A percentile compares a stretch with the other conserved stretches of the same genome.
Conservation (phyloP, 2,797 vertebrate genomes). For the Peromyscus eremicus region DNA sequence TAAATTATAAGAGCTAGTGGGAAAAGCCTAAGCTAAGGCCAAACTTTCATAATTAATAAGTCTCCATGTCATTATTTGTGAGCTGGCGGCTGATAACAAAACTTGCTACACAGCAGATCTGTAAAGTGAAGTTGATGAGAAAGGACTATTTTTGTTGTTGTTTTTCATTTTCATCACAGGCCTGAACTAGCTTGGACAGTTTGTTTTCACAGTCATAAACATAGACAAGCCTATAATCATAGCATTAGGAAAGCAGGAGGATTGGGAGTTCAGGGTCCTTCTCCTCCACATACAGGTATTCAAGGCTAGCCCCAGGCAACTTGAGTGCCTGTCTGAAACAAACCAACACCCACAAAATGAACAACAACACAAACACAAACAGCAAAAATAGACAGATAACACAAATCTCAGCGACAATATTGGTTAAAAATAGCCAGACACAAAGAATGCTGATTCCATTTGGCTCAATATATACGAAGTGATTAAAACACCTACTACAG, state of each 20-base stretch:
- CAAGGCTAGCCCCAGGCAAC: background rate
- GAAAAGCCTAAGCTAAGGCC: too few species aligned
- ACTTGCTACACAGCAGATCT: background rate
- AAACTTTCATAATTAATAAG: too few species aligned
- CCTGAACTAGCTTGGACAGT: background rate
- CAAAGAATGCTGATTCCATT: background rate
- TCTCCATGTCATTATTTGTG: too few species aligned
- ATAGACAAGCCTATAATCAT: background rate
- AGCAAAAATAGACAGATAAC: background rate
- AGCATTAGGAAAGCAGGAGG: background rate
- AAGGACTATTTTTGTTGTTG: background rate
- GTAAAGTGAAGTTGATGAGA: background rate
- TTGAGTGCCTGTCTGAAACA: background rate
- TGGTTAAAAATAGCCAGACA: background rate
- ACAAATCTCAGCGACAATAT: background rate
- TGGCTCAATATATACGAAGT: background rate
- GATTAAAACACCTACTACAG: background rate
- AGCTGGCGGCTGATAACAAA: too few species aligned
- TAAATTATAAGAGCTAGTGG: too few species aligned
- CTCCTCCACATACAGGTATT: background rate
- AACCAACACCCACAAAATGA: background rate
- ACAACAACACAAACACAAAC: background rate
- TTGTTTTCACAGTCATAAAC: background rate
- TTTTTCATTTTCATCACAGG: background rate
- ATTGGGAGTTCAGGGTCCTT: background rate